Evolutionary conservation across 2,113 vertebrate species (phyloP).

Genomic region (Urocitellus parryii): DNA sequence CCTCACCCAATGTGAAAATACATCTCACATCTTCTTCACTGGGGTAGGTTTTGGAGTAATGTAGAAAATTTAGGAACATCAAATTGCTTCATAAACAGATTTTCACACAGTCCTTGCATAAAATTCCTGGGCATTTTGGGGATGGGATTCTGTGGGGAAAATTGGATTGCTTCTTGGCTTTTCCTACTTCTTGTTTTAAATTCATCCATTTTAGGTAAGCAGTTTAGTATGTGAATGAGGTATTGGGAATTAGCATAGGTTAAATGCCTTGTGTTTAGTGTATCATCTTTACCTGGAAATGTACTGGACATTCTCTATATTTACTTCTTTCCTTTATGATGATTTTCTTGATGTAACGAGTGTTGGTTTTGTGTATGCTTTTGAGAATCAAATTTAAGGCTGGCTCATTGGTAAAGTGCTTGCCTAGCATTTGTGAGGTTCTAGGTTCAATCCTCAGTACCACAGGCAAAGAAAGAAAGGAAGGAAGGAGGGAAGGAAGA

Average conservation of each 20-base stretch:
- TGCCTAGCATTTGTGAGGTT: too few relatives aligned
- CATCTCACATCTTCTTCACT: background rate
- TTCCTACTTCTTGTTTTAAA: background rate
- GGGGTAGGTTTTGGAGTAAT: background rate
- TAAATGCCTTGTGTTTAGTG: background rate
- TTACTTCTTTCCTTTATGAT: background rate
- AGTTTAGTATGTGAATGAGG: background rate
- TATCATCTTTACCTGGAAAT: conserved; percentile 18
- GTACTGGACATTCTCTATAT: background rate
- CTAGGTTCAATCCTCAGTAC: too few relatives aligned
- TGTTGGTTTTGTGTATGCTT: background rate
- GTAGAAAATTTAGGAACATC: background rate
- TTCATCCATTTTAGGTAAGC: background rate
- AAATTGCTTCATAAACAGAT: background rate
- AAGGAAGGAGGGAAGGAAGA: too few relatives aligned
- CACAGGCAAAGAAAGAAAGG: too few relatives aligned
- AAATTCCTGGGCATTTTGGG: background rate
- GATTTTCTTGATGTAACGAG: background rate
- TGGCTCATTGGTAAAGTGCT: too few relatives aligned
- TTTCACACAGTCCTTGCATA: background rate
- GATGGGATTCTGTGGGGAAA: background rate
- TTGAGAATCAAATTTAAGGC: background rate
- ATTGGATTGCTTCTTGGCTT: background rate
- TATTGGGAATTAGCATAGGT: background rate
- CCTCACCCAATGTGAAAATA: background rate